Base-by-base conservation (phyloP, 1,140 invertebrate genomes). In the Zaprionus taronus region DNA sequence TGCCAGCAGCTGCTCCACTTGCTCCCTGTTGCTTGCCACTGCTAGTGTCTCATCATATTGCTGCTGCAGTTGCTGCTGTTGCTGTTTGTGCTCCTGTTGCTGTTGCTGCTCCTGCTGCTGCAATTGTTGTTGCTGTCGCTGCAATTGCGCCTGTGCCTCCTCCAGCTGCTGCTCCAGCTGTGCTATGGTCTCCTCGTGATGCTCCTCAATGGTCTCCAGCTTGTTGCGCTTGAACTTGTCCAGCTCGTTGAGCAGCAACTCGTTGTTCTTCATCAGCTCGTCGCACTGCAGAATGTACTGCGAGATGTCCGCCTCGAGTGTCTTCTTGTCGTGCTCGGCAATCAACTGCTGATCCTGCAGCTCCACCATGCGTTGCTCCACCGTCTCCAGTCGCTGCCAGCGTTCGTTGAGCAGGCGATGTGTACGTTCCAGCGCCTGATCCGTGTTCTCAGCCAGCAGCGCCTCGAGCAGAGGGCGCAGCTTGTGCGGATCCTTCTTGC, bases 251-350 rank as follows among this genome's bases (percentile, higher is more conserved):
- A 95, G 94, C 17, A 96, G 91, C 71, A 95, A 93, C 81, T 95
- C 95, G 80, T 96, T 95, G 86, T 95, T 95, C 79, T 95, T 95
- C 81, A 95, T 95, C 86, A 95, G 94, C 91, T 95, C 94, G 49
- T 93, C 93, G 63, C 95, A 94, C 90, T 96, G 95, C n/a, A 94
- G 91, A 77, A 95, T 94, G 58, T 94, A 94, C 80, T 95, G 94
- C 65, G 94, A 93, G 34, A 95, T 93, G 81, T 95, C 94, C 31
- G 94, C 93, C 67, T 94, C 94, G 1, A 95, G 81, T 34, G 94
- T 94, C 81, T 94, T 94, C 83, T 94, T 94, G 85, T 95, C 94
- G 68, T 93, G 92, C 64, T 93, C 85, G 20, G 65, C 70, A 6
- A 83, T 47, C 20, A 82, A 49, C 67, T 91, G 90, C 47, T 82